Conservation (phyloP, 2,113 vertebrate species). For the Nannospalax galili region DNA sequence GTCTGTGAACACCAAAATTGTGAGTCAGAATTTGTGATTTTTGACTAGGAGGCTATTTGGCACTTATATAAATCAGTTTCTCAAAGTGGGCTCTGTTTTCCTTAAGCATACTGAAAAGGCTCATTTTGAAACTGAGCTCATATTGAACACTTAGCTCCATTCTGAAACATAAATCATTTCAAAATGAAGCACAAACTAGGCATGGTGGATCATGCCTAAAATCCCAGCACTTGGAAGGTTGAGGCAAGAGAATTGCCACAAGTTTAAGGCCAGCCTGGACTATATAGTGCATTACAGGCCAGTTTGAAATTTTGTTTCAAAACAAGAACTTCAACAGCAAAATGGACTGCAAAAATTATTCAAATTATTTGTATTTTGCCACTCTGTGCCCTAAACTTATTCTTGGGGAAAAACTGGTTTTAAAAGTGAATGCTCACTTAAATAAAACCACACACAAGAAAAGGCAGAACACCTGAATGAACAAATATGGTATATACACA, state of each 20-base stretch:
- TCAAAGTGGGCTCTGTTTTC: not conserved
- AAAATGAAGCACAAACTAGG: not conserved
- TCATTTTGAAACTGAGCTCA: not conserved
- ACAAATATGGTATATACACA: not conserved
- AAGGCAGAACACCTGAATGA: not conserved
- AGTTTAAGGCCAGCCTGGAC: not conserved
- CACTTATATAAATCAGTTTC: not conserved
- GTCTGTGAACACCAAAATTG: not conserved
- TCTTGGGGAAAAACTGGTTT: not conserved
- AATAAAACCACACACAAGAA: not conserved
- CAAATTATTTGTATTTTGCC: not conserved
- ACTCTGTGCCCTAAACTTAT: not conserved
- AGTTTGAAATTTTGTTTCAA: not conserved
- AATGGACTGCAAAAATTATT: not conserved
- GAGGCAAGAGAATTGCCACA: not conserved
- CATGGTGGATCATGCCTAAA: not conserved
- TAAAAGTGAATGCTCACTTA: not conserved
- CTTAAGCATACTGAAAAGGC: not conserved
- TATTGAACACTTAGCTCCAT: not conserved
- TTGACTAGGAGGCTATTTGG: not conserved
- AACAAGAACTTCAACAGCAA: not conserved
- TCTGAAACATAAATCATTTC: conserved; percentile 6
- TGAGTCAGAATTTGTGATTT: not conserved
- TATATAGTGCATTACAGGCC: not conserved
- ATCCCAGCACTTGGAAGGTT: too few relatives aligned